phyloP scores from a whole-genome alignment of 2,797 vertebrate species.

The Xenops minutus region DNA sequence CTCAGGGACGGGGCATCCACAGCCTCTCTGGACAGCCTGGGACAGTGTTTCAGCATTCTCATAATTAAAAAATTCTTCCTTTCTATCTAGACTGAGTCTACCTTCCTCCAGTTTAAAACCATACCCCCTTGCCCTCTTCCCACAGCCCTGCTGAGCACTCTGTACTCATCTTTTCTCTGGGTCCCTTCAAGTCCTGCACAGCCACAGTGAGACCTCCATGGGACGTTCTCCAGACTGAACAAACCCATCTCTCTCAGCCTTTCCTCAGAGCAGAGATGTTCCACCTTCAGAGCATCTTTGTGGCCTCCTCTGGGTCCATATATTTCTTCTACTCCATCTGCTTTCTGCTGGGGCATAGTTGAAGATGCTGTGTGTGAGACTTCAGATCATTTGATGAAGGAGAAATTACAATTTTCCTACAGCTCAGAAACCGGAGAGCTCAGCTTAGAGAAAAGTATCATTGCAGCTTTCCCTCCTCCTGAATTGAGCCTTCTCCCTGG shows the following conservation, averaged over 20 bases:
- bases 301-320: background rate
- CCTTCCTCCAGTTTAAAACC: background rate
- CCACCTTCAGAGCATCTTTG: accelerated
- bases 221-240: background rate
- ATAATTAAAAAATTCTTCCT: background rate
- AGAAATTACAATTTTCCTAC: background rate
- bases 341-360: background rate
- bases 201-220: background rate
- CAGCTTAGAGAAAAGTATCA: background rate
- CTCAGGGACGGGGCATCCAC: background rate
- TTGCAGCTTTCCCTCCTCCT: background rate
- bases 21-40: background rate
- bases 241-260: background rate
- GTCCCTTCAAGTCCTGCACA: background rate
- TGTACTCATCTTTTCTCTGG: background rate
- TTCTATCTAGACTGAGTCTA: background rate
- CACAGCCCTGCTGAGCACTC: background rate
- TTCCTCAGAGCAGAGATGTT: background rate
- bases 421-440: background rate
- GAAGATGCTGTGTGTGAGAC: background rate
- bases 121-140: background rate
- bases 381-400: background rate
- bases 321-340: background rate
- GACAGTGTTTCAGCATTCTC: background rate
- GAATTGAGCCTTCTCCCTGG: accelerated